Conservation (phyloP, 2,113 vertebrate genomes). For the Morone saxatilis region DNA sequence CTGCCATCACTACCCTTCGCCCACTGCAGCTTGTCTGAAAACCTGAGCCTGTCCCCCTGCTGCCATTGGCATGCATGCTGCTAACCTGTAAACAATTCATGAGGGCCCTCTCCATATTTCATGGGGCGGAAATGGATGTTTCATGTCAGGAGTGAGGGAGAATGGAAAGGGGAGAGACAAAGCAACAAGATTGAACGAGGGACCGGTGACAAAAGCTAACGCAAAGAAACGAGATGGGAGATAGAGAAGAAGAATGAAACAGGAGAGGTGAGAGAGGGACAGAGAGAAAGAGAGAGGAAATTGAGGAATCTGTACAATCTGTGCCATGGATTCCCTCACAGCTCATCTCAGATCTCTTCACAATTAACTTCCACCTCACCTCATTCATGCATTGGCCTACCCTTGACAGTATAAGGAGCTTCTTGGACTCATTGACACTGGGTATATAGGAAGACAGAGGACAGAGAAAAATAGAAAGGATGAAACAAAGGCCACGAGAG, state of each 20-base stretch:
- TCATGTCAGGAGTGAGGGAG: constrained; percentile 72
- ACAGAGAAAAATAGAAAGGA: constrained; percentile 9
- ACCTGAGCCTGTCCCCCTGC: constrained; percentile 45
- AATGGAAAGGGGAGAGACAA: constrained; percentile 42
- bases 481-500: constrained; percentile 37
- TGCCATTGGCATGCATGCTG: constrained; percentile 58
- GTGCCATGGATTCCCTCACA: constrained; percentile 54
- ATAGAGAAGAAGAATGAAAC: constrained; percentile 19
- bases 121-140: constrained; percentile 81
- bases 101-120: constrained; percentile 81
- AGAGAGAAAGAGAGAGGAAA: background rate
- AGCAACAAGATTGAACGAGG: constrained; percentile 41
- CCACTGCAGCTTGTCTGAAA: constrained; percentile 45
- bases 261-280: background rate
- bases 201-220: constrained; percentile 38
- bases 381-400: constrained; percentile 47
- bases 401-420: constrained; percentile 22
- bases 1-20: background rate
- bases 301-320: constrained; percentile 49
- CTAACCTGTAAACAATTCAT: constrained; percentile 84
- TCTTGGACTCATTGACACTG: constrained; percentile 45
- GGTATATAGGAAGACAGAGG: background rate
- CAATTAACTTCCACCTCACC: constrained; percentile 71
- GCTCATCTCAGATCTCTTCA: constrained; percentile 60
- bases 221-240: constrained; percentile 24